These are phyloP conservation scores for Xenopus borealis DNA, from an alignment of 2,113 vertebrate species.

Conservation along the genomic window DNA sequence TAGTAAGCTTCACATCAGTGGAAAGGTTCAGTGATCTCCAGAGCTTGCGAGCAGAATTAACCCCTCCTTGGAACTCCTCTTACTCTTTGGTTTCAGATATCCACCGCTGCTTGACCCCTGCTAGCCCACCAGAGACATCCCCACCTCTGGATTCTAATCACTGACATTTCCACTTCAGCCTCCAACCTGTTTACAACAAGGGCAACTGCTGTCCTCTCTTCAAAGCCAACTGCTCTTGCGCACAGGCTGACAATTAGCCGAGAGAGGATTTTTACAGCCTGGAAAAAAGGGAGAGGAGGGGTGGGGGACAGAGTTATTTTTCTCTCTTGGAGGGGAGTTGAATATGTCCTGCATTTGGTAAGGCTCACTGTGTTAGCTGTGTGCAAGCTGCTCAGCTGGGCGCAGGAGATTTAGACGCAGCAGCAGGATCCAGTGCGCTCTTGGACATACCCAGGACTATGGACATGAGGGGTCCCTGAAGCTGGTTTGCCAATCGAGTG, in stretches of 20 bases:
- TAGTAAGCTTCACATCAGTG: constrained; percentile 52
- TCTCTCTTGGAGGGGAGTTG: constrained; percentile 48
- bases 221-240: constrained; percentile 21
- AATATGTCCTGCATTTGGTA: constrained; percentile 56
- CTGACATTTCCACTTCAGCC: constrained; percentile 66
- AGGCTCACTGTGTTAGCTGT: constrained; percentile 13
- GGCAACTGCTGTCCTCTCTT: constrained; percentile 22
- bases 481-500: constrained; percentile 73
- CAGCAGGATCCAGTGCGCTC: not conserved
- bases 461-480: constrained; percentile 61
- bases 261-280: constrained; percentile 32
- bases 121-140: constrained; percentile 68
- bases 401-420: constrained; percentile 25
- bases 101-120: constrained; percentile 72
- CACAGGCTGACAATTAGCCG: constrained; percentile 18
- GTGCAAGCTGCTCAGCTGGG: constrained; percentile 59
- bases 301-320: constrained; percentile 49
- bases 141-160: constrained; percentile 67
- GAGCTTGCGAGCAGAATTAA: no score
- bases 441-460: constrained; percentile 36
- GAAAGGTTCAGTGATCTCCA: constrained; percentile 39
- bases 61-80: constrained; percentile 47
- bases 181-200: constrained; percentile 75
- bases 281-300: constrained; percentile 30
- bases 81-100: constrained; percentile 70